These are phyloP conservation scores for Xestia sexstrigata DNA, from an alignment of 2,888 invertebrate genomes.

Conservation along the genomic window DNA sequence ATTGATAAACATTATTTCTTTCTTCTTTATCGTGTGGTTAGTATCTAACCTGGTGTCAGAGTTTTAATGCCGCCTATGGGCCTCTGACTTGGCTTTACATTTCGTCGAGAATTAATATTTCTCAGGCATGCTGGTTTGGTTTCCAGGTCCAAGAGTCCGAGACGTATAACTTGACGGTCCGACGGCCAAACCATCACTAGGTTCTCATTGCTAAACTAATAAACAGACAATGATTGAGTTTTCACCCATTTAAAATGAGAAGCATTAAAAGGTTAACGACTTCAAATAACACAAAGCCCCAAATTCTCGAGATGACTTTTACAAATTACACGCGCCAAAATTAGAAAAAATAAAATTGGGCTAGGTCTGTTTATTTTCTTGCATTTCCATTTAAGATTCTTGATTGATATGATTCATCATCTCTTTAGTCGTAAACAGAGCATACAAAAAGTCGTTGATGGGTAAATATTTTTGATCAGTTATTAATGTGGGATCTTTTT, in stretches of 20 bases:
- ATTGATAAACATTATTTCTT: not conserved
- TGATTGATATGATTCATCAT: constrained; percentile 49
- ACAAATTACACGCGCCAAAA: constrained; percentile 40
- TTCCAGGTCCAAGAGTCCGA: too few relatives aligned
- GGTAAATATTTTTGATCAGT: constrained; percentile 48
- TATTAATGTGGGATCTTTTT: constrained; percentile 14
- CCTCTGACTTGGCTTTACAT: too few relatives aligned
- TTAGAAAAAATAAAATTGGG: constrained; percentile 7
- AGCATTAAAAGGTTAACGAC: constrained; percentile 15
- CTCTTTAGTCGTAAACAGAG: constrained; percentile 18
- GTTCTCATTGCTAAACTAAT: too few relatives aligned
- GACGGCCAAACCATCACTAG: too few relatives aligned
- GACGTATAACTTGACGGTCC: too few relatives aligned
- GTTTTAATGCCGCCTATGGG: too few relatives aligned
- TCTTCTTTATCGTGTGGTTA: too few relatives aligned
- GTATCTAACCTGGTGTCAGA: too few relatives aligned
- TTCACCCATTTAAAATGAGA: not conserved
- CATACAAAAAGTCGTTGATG: not conserved
- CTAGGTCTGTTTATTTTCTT: constrained; percentile 26
- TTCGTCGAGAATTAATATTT: too few relatives aligned
- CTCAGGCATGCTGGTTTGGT: too few relatives aligned
- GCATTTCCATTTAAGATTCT: constrained; percentile 33
- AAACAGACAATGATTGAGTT: not conserved
- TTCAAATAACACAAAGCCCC: constrained; percentile 34
- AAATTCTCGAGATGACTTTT: constrained; percentile 38